Evolutionary conservation across 2,888 invertebrate species (phyloP).

Genomic region (Plebejus anna): DNA sequence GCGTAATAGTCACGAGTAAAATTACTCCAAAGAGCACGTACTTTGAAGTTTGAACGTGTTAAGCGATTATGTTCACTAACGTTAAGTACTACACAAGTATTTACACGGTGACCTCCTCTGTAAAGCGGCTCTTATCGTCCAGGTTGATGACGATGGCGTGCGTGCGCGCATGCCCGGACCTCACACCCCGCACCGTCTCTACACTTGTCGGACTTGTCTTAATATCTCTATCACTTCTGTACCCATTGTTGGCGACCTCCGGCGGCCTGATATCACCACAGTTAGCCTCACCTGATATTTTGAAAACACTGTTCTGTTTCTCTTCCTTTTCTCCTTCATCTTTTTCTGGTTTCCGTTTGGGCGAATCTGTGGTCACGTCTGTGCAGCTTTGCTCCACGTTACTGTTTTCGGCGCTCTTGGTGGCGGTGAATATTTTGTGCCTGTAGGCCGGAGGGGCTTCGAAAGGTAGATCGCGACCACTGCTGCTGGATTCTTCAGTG

Average conservation of each 20-base stretch:
- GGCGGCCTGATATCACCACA: constrained; percentile 69
- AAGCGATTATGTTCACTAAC: constrained; percentile 31
- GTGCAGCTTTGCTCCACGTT: constrained; percentile 68
- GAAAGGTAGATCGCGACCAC: constrained; percentile 69
- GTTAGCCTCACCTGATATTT: constrained; percentile 70
- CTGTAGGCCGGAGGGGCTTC: constrained; percentile 70
- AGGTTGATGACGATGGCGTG: constrained; percentile 89
- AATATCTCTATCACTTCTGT: constrained; percentile 59
- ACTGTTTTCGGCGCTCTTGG: constrained; percentile 63
- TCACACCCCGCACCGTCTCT: constrained; percentile 62
- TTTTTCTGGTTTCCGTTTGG: constrained; percentile 55
- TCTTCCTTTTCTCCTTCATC: constrained; percentile 59
- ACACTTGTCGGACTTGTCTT: constrained; percentile 63
- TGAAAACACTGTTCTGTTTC: constrained; percentile 68
- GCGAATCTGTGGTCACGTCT: constrained; percentile 67
- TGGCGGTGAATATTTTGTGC: constrained; percentile 74
- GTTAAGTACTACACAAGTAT: constrained; percentile 39
- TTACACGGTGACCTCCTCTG: constrained; percentile 87
- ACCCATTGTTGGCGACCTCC: constrained; percentile 59
- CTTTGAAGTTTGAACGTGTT: constrained; percentile 15
- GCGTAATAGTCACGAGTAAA: neutral
- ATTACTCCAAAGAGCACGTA: neutral
- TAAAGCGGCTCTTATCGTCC: constrained; percentile 89
- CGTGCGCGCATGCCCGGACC: constrained; percentile 85
- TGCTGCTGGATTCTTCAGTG: constrained; percentile 73